These are phyloP conservation scores for Onychorhynchus coronatus DNA, from an alignment of 2,113 vertebrate species.

Conservation along the genomic window DNA sequence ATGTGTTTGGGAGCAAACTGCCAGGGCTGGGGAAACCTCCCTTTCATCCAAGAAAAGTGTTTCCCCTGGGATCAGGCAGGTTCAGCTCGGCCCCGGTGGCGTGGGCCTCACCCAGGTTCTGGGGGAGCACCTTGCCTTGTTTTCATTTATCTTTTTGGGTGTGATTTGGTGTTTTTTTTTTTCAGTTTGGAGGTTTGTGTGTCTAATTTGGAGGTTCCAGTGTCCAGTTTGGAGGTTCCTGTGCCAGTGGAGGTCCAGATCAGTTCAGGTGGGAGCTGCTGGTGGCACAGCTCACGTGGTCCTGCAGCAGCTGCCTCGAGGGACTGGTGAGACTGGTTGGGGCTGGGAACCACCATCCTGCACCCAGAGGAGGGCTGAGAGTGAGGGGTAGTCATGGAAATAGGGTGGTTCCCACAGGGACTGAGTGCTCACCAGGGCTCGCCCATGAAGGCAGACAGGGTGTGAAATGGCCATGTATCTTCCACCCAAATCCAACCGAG, in stretches of 20 bases:
- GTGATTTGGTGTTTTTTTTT: too few relatives aligned
- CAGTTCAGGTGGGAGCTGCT: background rate
- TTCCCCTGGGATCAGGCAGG: background rate
- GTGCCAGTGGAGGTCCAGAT: background rate
- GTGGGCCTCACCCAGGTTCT: accelerated
- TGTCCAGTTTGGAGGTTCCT: background rate
- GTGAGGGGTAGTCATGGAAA: accelerated
- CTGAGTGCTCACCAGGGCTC: accelerated
- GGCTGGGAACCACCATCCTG: background rate
- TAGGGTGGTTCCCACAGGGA: accelerated
- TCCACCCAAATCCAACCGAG: accelerated
- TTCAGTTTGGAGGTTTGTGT: too few relatives aligned
- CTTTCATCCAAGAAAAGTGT: background rate
- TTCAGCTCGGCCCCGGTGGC: background rate
- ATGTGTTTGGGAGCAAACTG: background rate
- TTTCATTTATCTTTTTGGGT: accelerated
- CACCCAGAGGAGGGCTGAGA: accelerated
- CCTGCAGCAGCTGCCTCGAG: background rate
- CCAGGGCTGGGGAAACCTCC: background rate
- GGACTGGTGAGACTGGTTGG: background rate
- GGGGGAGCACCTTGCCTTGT: accelerated
- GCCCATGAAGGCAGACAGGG: background rate
- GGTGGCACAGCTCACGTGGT: background rate
- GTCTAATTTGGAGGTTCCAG: background rate
- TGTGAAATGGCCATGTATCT: accelerated